Percentiles rank a stretch among this genome's conserved stretches.
Conservation (phyloP, 2,113 vertebrate species). For the Caranx melampygus region DNA sequence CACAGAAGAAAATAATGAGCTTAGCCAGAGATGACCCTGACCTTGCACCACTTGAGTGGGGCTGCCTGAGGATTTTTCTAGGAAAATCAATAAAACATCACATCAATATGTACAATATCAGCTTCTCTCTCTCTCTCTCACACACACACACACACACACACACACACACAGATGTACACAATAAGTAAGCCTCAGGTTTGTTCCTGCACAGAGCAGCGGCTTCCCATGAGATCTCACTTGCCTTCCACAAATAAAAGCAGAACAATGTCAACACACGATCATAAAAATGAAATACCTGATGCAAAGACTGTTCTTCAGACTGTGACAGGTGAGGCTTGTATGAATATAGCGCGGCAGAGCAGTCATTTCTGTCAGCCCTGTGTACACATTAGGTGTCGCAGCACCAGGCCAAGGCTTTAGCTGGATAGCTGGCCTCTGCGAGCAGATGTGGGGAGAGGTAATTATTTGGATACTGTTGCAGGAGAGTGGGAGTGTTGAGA, state of each 20-base stretch:
- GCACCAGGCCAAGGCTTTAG: constrained; percentile 17
- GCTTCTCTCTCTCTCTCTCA: no score
- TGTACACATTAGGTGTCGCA: constrained; percentile 46
- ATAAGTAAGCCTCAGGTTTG: neutral
- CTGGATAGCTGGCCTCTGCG: constrained; percentile 12
- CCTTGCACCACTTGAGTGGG: constrained; percentile 15
- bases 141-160: neutral
- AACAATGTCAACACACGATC: neutral
- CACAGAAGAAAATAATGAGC: neutral
- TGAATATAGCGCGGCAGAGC: constrained; percentile 19
- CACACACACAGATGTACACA: neutral
- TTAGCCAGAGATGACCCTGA: neutral
- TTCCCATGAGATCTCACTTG: neutral
- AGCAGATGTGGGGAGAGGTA: constrained; percentile 56
- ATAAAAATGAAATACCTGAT: neutral
- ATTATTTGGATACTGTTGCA: constrained; percentile 67
- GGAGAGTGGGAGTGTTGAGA: constrained; percentile 60
- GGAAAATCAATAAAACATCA: constrained; percentile 36
- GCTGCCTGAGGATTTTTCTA: neutral
- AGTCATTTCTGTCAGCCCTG: constrained; percentile 50
- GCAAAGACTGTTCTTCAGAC: constrained; percentile 12
- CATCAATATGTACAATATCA: neutral
- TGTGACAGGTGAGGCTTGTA: constrained; percentile 31
- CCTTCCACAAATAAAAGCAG: neutral
- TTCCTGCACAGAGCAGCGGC: neutral